Base-by-base conservation (phyloP, 2,888 invertebrate species). In the Masnerella sp. region DNA sequence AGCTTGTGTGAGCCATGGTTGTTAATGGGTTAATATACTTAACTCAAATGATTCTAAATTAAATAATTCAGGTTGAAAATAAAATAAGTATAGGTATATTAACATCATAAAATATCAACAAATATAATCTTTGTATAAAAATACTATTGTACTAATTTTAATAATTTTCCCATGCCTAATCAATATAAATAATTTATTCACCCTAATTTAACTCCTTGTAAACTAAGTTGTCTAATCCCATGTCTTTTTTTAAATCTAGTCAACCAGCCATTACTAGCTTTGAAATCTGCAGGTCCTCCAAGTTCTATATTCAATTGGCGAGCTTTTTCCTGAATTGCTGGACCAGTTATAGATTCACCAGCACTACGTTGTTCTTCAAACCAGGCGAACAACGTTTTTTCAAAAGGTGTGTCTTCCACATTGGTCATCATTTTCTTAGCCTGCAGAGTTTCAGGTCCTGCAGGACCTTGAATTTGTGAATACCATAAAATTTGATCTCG, bases 201-300 rank as follows among this genome's bases (percentile, higher is more conserved):
- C 64, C 64, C 64, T 12, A 64, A 25, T 47, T 65, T 61, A 0
- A 69, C 72, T 2, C 65, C 75, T 40, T 73, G 69, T 8, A 75
- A 28, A 40, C 64, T 61, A 17, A 70, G n/a, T 38, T 73, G 65
- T 15, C 73, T 49, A 7, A 75, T 75, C 1, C 69, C 72, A 58
- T 75, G 73, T 0, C 73, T 43, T 30, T 73, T 73, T 34, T 75
- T 75, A 34, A 75, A 73, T n/a, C 73, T 45, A 7, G 65, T 45
- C 9, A 76, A 45, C 76, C 74, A 76, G 5, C 64, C 76, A 22
- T 69, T 74, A 20, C 73, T 75, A 1, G 73, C 73, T 42, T 69
- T 75, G 28, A 75, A 75, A 25, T 69, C 61, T 1, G 65, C 22
- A 1, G 69, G 65, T 32, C 73, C 75, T 30, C 61, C 67, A 0